A percentile compares a stretch with the other conserved stretches of the same genome.
These are phyloP conservation scores for Pollenia griseotomentosa DNA, from an alignment of 2,888 invertebrate genomes.

Conservation along the genomic window DNA sequence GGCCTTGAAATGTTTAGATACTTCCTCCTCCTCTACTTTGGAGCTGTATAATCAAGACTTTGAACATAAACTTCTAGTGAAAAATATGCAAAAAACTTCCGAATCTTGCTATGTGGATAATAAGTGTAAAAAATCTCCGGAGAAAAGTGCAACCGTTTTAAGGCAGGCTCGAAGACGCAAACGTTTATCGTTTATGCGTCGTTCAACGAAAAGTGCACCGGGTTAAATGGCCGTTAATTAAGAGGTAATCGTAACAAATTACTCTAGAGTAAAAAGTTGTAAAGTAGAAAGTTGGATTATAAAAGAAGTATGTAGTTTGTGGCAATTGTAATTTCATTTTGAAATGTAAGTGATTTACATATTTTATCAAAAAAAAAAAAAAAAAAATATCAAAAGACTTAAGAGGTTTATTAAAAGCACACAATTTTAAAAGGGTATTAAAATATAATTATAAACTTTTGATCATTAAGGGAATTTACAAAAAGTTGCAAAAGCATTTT, in stretches of 20 bases:
- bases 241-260: constrained; percentile 14
- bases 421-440: too few species aligned
- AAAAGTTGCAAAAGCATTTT: constrained; percentile 8
- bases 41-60: constrained; percentile 71
- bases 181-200: constrained; percentile 72
- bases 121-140: constrained; percentile 62
- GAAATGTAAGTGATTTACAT: too few species aligned
- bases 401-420: too few species aligned
- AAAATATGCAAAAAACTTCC: constrained; percentile 55
- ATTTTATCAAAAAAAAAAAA: too few species aligned
- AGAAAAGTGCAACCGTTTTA: constrained; percentile 38
- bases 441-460: too few species aligned
- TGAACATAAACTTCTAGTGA: constrained; percentile 58
- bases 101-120: constrained; percentile 45
- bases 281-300: background rate
- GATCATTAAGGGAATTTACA: background rate
- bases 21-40: constrained; percentile 69
- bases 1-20: constrained; percentile 61
- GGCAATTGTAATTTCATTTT: background rate
- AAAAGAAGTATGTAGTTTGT: background rate
- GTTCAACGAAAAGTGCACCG: constrained; percentile 76
- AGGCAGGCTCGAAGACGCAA: constrained; percentile 70
- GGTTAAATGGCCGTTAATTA: constrained; percentile 68
- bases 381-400: too few species aligned
- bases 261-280: constrained; percentile 6